These are phyloP conservation scores for Mormyrus iriodes DNA, from an alignment of 2,113 vertebrate species.

Conservation along the genomic window DNA sequence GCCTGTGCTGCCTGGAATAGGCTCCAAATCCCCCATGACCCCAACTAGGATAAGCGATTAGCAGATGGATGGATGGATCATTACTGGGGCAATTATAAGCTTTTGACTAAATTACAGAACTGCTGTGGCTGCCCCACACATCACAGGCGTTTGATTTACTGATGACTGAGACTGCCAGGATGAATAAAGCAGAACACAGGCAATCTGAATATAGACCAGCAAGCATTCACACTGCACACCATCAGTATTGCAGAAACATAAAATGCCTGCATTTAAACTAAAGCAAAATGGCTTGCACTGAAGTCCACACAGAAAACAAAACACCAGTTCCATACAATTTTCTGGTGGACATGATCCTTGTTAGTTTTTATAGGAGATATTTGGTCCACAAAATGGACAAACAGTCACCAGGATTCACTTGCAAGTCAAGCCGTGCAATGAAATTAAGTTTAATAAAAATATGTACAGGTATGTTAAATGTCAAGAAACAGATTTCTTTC, in stretches of 20 bases:
- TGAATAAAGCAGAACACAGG: background rate
- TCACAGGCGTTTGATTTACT: background rate
- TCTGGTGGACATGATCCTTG: background rate
- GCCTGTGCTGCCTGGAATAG: background rate
- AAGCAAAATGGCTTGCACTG: background rate
- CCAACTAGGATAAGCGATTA: background rate
- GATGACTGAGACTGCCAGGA: background rate
- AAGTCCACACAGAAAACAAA: background rate
- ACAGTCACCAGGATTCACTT: background rate
- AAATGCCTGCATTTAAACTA: background rate
- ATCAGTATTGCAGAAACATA: background rate
- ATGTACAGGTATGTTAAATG: background rate
- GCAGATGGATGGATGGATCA: background rate
- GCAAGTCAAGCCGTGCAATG: background rate
- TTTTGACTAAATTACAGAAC: background rate
- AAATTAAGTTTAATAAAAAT: background rate
- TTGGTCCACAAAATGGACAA: background rate
- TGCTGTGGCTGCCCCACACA: background rate
- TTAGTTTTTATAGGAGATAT: background rate
- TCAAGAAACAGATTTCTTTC: background rate
- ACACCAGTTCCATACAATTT: background rate
- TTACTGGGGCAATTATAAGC: background rate
- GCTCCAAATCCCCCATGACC: background rate
- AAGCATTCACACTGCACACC: background rate
- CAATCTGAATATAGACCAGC: background rate